Percentiles rank a stretch among this genome's conserved stretches.
phyloP scores from a whole-genome alignment of 2,113 vertebrate species.

The Oryzias celebensis region DNA sequence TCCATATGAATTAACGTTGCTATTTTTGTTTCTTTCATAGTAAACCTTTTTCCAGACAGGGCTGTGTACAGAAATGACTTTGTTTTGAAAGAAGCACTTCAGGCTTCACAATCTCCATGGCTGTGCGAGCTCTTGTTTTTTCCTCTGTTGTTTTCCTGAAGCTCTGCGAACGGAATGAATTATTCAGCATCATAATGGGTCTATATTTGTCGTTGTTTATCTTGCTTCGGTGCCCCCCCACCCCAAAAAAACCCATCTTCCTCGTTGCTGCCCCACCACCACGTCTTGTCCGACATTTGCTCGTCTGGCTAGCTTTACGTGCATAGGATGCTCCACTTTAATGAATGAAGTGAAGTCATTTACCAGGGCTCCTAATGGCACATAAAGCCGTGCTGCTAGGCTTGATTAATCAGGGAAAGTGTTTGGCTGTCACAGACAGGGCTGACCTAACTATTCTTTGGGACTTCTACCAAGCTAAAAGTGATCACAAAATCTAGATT shows the following conservation, averaged over 20 bases:
- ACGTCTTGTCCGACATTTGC: conserved; percentile 38
- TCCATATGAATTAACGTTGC: conserved; percentile 38
- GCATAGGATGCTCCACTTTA: conserved; percentile 66
- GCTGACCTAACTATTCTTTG: conserved; percentile 37
- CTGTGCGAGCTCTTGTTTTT: conserved; percentile 46
- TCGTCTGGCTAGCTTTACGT: conserved; percentile 37
- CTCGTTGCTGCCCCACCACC: conserved; percentile 46
- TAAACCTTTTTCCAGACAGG: conserved; percentile 15
- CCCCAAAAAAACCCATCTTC: background rate
- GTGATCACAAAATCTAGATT: background rate
- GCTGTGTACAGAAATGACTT: conserved; percentile 27
- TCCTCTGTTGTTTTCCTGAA: conserved; percentile 60
- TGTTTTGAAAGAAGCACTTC: conserved; percentile 46
- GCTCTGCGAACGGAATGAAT: conserved; percentile 64
- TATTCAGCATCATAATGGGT: conserved; percentile 72
- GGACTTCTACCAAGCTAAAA: conserved; percentile 1
- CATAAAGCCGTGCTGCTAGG: conserved; percentile 65
- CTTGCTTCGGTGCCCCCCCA: conserved; percentile 53
- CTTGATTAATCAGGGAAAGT: conserved; percentile 76
- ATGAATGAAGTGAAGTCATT: conserved; percentile 75
- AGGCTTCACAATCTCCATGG: conserved; percentile 38
- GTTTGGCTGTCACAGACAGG: conserved; percentile 64
- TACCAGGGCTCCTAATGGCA: conserved; percentile 67
- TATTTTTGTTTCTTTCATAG: conserved; percentile 9
- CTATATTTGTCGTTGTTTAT: conserved; percentile 75